Evolutionary conservation across 2,888 invertebrate genomes (phyloP).

Genomic region (Lumbricus terrestris): DNA sequence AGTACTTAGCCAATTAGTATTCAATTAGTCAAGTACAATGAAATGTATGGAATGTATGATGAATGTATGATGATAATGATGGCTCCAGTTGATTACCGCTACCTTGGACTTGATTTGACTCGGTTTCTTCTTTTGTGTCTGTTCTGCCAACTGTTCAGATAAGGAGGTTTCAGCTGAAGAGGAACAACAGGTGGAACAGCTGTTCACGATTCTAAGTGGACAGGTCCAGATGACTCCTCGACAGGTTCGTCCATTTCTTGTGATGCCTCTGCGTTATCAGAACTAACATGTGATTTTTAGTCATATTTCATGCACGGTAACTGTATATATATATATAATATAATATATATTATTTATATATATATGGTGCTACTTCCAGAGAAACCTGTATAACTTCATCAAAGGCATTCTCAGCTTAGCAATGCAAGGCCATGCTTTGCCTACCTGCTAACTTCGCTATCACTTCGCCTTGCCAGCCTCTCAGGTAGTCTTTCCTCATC

Average conservation of each 20-base stretch:
- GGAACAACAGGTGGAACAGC: neutral
- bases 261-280: neutral
- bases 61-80: neutral
- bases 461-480: no score
- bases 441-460: no score
- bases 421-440: no score
- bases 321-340: no score
- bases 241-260: neutral
- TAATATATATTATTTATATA: no score
- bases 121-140: neutral
- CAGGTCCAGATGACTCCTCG: neutral
- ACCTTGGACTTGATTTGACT: neutral
- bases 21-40: neutral
- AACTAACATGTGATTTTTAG: neutral
- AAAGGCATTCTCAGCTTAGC: no score
- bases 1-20: neutral
- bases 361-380: no score
- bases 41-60: neutral
- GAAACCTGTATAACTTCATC: no score
- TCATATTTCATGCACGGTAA: neutral
- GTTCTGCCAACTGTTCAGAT: neutral
- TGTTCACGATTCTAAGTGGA: neutral
- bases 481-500: no score
- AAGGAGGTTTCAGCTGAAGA: conserved; percentile 10
- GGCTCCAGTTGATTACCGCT: neutral